Conservation (phyloP, 2,797 vertebrate species). For the Borostomias antarcticus region DNA sequence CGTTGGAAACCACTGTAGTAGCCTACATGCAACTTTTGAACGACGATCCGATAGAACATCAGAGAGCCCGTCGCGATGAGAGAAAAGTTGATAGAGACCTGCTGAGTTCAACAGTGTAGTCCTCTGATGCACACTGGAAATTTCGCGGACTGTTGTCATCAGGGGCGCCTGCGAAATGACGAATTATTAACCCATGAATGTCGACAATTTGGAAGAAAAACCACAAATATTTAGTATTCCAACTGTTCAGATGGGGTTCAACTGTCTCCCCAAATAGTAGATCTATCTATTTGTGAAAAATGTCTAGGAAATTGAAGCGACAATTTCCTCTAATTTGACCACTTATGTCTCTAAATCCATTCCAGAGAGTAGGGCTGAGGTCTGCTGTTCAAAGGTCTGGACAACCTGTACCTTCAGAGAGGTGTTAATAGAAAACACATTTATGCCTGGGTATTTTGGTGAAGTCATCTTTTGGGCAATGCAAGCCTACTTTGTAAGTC, state of each 20-base stretch:
- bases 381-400: too few species aligned
- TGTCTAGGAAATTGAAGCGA: neutral
- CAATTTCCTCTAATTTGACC: neutral
- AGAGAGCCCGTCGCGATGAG: neutral
- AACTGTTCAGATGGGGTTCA: too few species aligned
- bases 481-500: too few species aligned
- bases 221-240: too few species aligned
- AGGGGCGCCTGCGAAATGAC: constrained; percentile 46
- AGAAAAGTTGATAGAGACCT: constrained; percentile 34
- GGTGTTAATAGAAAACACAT: constrained; percentile 10
- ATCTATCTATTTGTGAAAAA: neutral
- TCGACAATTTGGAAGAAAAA: constrained; percentile 31
- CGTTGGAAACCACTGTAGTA: constrained; percentile 19
- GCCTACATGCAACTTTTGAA: constrained; percentile 21
- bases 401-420: neutral
- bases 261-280: too few species aligned
- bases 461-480: too few species aligned
- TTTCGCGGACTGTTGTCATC: constrained; percentile 59
- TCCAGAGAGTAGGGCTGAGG: neutral
- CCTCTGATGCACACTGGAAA: constrained; percentile 54
- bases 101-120: constrained; percentile 23
- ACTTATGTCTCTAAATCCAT: neutral
- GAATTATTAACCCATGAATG: constrained; percentile 59
- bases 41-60: neutral
- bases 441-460: neutral